phyloP scores from a whole-genome alignment of 2,797 vertebrate species.

The Sebastes minor region DNA sequence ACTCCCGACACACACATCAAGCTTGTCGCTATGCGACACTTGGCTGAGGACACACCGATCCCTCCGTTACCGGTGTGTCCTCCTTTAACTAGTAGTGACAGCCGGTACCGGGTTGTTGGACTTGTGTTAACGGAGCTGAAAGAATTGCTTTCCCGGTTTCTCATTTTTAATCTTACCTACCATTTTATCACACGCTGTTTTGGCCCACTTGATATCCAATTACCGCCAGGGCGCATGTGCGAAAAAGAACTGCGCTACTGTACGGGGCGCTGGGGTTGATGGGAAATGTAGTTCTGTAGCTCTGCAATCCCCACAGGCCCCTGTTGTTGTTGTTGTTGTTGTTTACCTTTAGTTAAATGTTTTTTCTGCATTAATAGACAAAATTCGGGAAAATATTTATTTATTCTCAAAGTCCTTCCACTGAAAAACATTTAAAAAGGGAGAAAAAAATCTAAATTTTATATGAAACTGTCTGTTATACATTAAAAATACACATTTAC shows the following conservation, averaged over 20 bases:
- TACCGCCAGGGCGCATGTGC: constrained; percentile 73
- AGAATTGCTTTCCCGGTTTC: constrained; percentile 35
- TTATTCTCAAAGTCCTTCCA: background rate
- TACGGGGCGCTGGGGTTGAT: background rate
- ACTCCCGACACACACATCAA: constrained; percentile 55
- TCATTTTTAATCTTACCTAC: constrained; percentile 80
- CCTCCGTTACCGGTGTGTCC: background rate
- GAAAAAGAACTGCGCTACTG: constrained; percentile 66
- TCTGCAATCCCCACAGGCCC: background rate
- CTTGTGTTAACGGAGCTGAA: constrained; percentile 33
- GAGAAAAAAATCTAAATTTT: background rate
- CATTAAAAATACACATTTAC: background rate
- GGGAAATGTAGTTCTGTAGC: constrained; percentile 78
- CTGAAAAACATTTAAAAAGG: background rate
- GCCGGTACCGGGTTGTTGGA: background rate
- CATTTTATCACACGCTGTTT: constrained; percentile 89
- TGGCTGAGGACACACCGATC: constrained; percentile 44
- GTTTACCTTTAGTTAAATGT: no score
- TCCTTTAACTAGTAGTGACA: background rate
- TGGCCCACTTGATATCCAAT: constrained; percentile 84
- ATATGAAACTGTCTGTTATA: background rate
- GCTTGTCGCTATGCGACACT: constrained; percentile 70
- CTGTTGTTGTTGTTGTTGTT: background rate
- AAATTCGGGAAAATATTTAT: background rate
- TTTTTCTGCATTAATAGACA: background rate